phyloP scores from a whole-genome alignment of 2,797 vertebrate species.

The Enteromius treurensis region DNA sequence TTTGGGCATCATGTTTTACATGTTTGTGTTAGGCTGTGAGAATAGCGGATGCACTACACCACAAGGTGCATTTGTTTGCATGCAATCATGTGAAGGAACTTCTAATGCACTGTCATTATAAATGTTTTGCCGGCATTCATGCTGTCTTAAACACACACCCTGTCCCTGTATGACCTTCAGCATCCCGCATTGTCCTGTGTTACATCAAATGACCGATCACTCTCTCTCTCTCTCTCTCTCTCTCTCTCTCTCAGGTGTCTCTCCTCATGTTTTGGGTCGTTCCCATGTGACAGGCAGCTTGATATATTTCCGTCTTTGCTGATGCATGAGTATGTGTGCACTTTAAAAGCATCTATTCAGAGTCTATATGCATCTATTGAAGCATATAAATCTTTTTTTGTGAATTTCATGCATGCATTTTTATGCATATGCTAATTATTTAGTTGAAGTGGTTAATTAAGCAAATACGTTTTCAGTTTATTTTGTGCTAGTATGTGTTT shows the following conservation, averaged over 20 bases:
- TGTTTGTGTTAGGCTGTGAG: not conserved
- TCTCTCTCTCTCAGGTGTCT: slow-evolving; percentile 44
- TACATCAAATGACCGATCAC: slow-evolving; percentile 48
- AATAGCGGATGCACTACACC: not conserved
- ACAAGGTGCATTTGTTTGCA: not conserved
- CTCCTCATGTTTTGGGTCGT: slow-evolving; percentile 20
- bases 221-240: too few relatives aligned
- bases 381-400: not conserved
- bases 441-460: not conserved
- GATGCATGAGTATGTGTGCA: not conserved
- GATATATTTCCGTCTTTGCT: slow-evolving; percentile 13
- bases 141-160: slow-evolving; percentile 27
- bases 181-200: slow-evolving; percentile 65
- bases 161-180: slow-evolving; percentile 62
- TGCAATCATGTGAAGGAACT: not conserved
- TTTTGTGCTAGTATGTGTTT: not conserved
- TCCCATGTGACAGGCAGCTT: slow-evolving; percentile 16
- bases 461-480: too few relatives aligned
- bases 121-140: not conserved
- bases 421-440: not conserved
- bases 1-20: not conserved
- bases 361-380: not conserved
- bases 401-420: too few relatives aligned
- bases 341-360: not conserved
- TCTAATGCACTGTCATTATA: slow-evolving; percentile 4